Conservation (phyloP, 2,113 vertebrate genomes). For the Bos taurus region ARS-UCD2.0 NC_037345.1:40643501-40644000, state of each 20-base stretch:
- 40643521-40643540: not conserved
- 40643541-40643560: not conserved
- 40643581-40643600: not conserved
- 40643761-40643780: no score
- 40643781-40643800: not conserved
- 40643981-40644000: rapidly evolving
- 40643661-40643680: not conserved
- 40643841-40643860: not conserved
- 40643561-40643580: not conserved
- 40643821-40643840: not conserved
- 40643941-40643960: not conserved
- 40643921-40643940: not conserved
- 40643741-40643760: rapidly evolving
- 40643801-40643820: not conserved
- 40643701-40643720: not conserved
- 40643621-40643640: not conserved
- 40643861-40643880: no score
- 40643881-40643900: not conserved
- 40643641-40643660: no score
- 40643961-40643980: not conserved
- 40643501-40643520: not conserved
- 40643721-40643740: rapidly evolving
- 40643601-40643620: not conserved
- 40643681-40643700: not conserved
- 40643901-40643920: not conserved